Evolutionary conservation across 2,113 vertebrate species (phyloP).

Genomic region (Chionis minor): DNA sequence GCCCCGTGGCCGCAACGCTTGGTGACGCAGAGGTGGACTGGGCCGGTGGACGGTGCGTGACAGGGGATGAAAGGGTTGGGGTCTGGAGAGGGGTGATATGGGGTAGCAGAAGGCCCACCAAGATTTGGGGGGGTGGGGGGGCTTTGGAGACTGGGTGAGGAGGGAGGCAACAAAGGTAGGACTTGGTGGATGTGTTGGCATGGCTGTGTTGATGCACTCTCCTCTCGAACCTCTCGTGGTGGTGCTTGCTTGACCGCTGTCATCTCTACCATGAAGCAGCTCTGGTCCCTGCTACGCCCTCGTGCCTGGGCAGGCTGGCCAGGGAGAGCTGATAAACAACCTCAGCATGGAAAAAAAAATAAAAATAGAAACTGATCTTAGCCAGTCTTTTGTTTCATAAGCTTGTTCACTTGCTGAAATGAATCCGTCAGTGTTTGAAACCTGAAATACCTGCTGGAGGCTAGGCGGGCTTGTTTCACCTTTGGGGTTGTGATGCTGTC

Average conservation of each 20-base stretch:
- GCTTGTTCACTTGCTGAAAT: background rate
- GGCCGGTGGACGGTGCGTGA: conserved; percentile 34
- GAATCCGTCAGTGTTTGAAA: background rate
- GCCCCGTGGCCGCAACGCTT: conserved; percentile 32
- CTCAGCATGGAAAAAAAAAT: background rate
- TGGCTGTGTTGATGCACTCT: background rate
- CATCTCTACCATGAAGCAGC: background rate
- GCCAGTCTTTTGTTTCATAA: conserved; percentile 3
- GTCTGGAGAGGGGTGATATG: background rate
- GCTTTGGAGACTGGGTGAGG: background rate
- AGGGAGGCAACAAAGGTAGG: background rate
- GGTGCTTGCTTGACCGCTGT: background rate
- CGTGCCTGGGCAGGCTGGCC: rapidly evolving
- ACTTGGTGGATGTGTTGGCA: background rate
- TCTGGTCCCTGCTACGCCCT: background rate
- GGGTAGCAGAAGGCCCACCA: background rate
- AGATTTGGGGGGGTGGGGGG: background rate
- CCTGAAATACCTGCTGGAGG: conserved; percentile 49
- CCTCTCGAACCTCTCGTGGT: background rate
- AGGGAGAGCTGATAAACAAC: background rate
- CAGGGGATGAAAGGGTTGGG: background rate
- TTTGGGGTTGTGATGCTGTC: background rate
- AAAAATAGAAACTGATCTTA: conserved; percentile 11
- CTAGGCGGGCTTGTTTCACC: background rate
- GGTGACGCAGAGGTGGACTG: conserved; percentile 42